Base-by-base conservation (phyloP, 2,888 invertebrate genomes). In the Caenorhabditis sp. region DNA sequence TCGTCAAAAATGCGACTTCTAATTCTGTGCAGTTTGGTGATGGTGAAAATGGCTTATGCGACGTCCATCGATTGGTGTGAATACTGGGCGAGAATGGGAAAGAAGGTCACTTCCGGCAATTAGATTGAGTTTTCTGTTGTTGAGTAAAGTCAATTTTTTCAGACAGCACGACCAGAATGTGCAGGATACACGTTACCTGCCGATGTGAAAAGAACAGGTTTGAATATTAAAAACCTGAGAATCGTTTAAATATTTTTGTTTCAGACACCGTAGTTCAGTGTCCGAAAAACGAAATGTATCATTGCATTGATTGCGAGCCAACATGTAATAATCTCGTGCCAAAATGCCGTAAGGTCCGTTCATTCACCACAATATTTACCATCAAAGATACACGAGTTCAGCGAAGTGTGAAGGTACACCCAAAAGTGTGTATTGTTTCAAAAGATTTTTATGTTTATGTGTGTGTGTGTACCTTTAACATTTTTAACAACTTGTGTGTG, bases 21-120 rank as follows among this genome's bases (percentile, higher is more conserved):
- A 1, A 10, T 38, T 8, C 1, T 49, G 31, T 43, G 31, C 1
- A n/a, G 56, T 31, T 12, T 67, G 0, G 20, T 31, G 0, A 21
- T 31, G 8, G 64, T 54, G 25, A 10, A 14, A 43, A 10, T 43
- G 5, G 43, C 17, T 43, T 2, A 43, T 12, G 2, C 17, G 14
- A 52, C 52, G 3, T 69, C 75, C 21, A 74, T 79, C 36, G 78
- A 79, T 49, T 79, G 76, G 78, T 79, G 78, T 63, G 78, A 79
- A 64, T 79, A 79, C 59, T 79, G 78, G 78, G 67, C 67, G 21
- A 43, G 71, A 58, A 70, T 74, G 60, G 78, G 78, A 26, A 76
- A 74, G 67, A 70, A 79, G 67, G 78, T 72, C 1, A 14, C n/a
- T 43, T 43, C 17, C 31, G 31, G 43, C 17, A 17, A 43, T 43